Evolutionary conservation across 2,888 invertebrate species (phyloP).

Genomic region (Darwinula stevensoni): DNA sequence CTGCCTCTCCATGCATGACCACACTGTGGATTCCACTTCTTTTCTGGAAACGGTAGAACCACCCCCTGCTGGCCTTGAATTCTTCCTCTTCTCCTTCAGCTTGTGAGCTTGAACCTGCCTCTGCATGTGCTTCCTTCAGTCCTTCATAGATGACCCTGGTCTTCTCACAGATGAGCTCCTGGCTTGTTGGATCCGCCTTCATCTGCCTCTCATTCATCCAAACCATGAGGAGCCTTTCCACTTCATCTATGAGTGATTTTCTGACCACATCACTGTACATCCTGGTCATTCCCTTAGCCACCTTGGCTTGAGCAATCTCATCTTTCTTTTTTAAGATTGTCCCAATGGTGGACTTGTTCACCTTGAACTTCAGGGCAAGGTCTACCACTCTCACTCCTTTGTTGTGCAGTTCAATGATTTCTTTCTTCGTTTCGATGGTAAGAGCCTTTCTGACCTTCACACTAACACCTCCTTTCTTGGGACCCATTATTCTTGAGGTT

Average conservation of each 20-base stretch:
- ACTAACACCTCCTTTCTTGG: constrained; percentile 2
- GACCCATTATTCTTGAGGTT: too few species aligned
- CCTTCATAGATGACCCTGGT: neutral
- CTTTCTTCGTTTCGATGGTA: constrained; percentile 1
- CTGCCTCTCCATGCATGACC: constrained; percentile 5
- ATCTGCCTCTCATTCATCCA: constrained; percentile 5
- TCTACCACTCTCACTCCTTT: neutral
- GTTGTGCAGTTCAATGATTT: neutral
- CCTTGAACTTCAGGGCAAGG: neutral
- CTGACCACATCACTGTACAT: neutral
- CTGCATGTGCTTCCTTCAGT: neutral
- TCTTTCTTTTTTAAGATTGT: constrained; percentile 1
- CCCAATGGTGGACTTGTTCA: neutral
- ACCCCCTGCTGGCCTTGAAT: constrained; percentile 7
- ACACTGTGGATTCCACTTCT: constrained; percentile 7
- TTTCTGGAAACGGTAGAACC: constrained; percentile 5
- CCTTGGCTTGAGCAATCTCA: neutral
- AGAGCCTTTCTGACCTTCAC: neutral
- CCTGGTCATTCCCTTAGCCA: neutral
- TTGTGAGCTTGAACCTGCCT: neutral
- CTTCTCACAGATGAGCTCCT: constrained; percentile 4
- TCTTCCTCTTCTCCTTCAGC: constrained; percentile 3
- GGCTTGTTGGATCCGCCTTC: neutral
- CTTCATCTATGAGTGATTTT: constrained; percentile 1
- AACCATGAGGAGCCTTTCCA: constrained; percentile 3